Conservation (phyloP, 1,140 invertebrate species). For the Nixonia krombeini region DNA sequence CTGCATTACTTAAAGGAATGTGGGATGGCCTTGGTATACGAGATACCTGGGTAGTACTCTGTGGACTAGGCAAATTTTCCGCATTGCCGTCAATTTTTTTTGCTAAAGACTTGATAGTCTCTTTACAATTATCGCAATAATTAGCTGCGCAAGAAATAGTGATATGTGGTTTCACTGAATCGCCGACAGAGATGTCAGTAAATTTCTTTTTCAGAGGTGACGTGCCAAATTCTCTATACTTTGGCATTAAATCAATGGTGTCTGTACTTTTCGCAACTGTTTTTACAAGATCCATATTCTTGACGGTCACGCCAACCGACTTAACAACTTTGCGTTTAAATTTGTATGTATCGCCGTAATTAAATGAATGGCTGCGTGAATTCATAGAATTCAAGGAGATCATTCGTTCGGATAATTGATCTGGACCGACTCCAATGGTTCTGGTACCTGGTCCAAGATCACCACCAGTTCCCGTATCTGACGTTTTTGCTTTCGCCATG, state of each 20-base stretch:
- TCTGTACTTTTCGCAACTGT: conserved; percentile 57
- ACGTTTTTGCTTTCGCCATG: conserved; percentile 60
- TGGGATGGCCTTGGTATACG: conserved; percentile 62
- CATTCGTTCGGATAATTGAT: conserved; percentile 37
- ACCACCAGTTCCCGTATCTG: conserved; percentile 59
- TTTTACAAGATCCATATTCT: conserved; percentile 50
- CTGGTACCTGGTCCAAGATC: conserved; percentile 50
- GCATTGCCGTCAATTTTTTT: conserved; percentile 56
- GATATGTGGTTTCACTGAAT: conserved; percentile 72
- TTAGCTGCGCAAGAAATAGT: conserved; percentile 72
- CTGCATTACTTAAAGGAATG: conserved; percentile 48
- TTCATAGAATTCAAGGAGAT: conserved; percentile 62
- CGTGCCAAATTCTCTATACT: conserved; percentile 64
- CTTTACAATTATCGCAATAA: conserved; percentile 79
- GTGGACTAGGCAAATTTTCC: conserved; percentile 49
- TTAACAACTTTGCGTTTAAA: conserved; percentile 49
- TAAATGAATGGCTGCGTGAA: conserved; percentile 61
- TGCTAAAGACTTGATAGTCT: conserved; percentile 70
- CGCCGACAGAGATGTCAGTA: conserved; percentile 73
- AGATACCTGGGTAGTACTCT: conserved; percentile 51
- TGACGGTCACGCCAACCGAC: conserved; percentile 53
- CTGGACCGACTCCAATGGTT: conserved; percentile 57
- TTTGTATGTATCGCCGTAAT: conserved; percentile 58
- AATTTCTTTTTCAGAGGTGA: conserved; percentile 69
- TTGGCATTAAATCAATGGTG: conserved; percentile 55